Evolutionary conservation across 1,140 invertebrate species (phyloP).

Genomic region (Apis cerana): DNA sequence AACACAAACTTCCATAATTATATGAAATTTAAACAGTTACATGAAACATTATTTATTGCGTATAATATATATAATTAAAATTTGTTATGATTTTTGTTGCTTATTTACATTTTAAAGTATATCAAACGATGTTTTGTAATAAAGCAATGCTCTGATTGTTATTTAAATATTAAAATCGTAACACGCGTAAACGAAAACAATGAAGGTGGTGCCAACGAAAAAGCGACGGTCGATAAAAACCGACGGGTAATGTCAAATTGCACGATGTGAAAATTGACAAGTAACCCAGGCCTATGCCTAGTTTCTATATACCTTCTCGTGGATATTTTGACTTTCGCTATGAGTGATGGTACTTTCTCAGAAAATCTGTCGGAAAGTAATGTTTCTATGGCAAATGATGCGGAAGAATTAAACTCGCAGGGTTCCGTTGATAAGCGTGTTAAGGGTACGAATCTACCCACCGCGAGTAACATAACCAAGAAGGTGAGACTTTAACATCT

Average conservation of each 20-base stretch:
- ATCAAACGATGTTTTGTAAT: not conserved
- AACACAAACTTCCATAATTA: not conserved
- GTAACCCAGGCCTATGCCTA: slow-evolving; percentile 17
- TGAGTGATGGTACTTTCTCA: slow-evolving; percentile 4
- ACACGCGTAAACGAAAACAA: slow-evolving; percentile 5
- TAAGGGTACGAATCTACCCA: not conserved
- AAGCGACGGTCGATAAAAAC: slow-evolving; percentile 28
- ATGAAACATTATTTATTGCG: not conserved
- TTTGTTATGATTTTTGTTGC: not conserved
- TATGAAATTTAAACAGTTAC: not conserved
- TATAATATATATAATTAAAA: not conserved
- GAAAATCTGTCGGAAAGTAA: not conserved
- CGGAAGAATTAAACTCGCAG: not conserved
- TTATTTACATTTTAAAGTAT: not conserved
- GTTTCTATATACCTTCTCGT: not conserved
- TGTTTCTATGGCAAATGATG: not conserved
- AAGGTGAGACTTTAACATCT: slow-evolving; percentile 41
- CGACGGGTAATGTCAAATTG: slow-evolving; percentile 25
- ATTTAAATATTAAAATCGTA: not conserved
- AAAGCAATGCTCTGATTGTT: not conserved
- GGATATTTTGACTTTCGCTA: not conserved
- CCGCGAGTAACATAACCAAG: slow-evolving; percentile 25
- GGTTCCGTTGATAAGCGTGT: not conserved
- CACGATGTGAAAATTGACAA: slow-evolving; percentile 58
- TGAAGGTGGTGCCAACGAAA: slow-evolving; percentile 16